Percentiles rank a stretch among this genome's conserved stretches.
phyloP scores from a whole-genome alignment of 2,888 invertebrate species.

The Drosophila emarginata region DNA sequence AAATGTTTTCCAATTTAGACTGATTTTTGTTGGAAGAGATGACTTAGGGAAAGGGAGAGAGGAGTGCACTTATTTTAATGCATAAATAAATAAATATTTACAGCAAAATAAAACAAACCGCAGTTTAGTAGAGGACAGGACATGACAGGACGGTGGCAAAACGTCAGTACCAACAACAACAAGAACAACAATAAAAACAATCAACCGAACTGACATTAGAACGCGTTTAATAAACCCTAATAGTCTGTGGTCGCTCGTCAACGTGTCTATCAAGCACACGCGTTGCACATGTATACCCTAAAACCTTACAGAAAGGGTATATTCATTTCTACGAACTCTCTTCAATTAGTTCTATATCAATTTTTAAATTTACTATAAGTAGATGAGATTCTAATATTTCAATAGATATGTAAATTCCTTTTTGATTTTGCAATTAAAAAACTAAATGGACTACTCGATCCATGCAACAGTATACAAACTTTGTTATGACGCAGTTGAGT shows the following conservation, averaged over 20 bases:
- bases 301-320: constrained; percentile 25
- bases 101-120: constrained; percentile 47
- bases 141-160: neutral
- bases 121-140: constrained; percentile 21
- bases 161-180: constrained; percentile 4
- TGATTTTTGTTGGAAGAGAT: constrained; percentile 39
- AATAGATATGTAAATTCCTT: too few relatives aligned
- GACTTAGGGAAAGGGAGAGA: neutral
- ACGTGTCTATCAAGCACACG: constrained; percentile 31
- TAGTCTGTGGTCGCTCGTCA: constrained; percentile 59
- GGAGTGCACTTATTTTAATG: constrained; percentile 38
- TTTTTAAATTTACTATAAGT: too few relatives aligned
- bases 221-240: constrained; percentile 72
- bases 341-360: too few relatives aligned
- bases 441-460: too few relatives aligned
- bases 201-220: constrained; percentile 57
- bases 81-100: constrained; percentile 57
- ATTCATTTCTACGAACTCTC: too few relatives aligned
- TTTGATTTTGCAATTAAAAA: too few relatives aligned
- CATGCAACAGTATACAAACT: neutral
- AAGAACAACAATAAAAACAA: neutral
- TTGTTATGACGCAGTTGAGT: constrained; percentile 8
- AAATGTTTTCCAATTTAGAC: constrained; percentile 36
- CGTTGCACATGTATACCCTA: constrained; percentile 21
- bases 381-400: too few relatives aligned